Conservation (phyloP, 2,113 vertebrate species). For the Sclerurus mexicanus region DNA sequence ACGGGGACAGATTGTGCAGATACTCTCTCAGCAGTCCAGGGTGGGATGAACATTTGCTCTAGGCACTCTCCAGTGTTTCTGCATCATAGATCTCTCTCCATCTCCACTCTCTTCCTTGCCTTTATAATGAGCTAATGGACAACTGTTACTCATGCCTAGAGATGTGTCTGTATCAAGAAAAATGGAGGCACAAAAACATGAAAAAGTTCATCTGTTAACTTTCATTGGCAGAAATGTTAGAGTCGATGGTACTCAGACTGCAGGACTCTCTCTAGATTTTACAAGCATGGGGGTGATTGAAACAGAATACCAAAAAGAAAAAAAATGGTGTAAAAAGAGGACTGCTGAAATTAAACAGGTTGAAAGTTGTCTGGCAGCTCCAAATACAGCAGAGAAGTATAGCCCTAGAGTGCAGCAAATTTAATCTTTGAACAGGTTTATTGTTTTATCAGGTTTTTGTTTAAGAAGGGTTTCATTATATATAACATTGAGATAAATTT, state of each 20-base stretch:
- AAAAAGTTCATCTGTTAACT: neutral
- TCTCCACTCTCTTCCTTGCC: neutral
- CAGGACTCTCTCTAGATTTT: neutral
- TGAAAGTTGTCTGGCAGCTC: conserved; percentile 61
- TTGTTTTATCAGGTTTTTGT: conserved; percentile 72
- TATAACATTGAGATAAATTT: conserved; percentile 68
- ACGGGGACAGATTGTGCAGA: conserved; percentile 40
- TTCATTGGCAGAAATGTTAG: neutral
- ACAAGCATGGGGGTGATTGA: neutral
- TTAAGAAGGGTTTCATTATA: conserved; percentile 71
- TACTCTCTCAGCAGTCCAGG: conserved; percentile 30
- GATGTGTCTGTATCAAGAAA: conserved; percentile 36
- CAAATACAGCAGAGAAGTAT: conserved; percentile 63
- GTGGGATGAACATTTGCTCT: conserved; percentile 43
- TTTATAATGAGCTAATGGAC: conserved; percentile 16
- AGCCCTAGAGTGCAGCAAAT: conserved; percentile 62
- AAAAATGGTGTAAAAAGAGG: neutral
- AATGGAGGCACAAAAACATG: conserved; percentile 9
- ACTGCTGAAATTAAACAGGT: conserved; percentile 66
- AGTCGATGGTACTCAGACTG: neutral
- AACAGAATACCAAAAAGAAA: neutral
- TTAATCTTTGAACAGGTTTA: conserved; percentile 69
- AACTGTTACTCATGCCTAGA: conserved; percentile 34
- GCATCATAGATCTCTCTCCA: conserved; percentile 47
- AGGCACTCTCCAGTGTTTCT: conserved; percentile 38